Conservation (phyloP, 1,140 invertebrate genomes). For the Neodiprion virginianus region DNA sequence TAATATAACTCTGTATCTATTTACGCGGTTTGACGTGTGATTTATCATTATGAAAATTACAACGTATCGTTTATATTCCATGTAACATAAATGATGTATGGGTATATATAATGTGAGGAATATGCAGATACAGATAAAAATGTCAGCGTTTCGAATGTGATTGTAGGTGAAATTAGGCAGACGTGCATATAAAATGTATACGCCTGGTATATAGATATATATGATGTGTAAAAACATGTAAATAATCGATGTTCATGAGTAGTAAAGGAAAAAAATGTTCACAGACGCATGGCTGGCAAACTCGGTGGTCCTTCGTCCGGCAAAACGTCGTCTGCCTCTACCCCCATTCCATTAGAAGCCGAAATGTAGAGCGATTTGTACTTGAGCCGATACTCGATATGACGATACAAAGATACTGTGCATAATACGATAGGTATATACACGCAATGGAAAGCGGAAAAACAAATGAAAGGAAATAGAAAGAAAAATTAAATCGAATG, state of each 20-base stretch:
- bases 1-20: too few species aligned
- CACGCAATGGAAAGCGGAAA: neutral
- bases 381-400: neutral
- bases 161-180: too few species aligned
- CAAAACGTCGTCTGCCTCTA: constrained; percentile 63
- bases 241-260: neutral
- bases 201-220: too few species aligned
- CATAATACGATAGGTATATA: too few species aligned
- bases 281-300: constrained; percentile 65
- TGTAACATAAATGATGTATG: constrained; percentile 31
- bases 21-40: too few species aligned
- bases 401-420: too few species aligned
- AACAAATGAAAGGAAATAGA: constrained; percentile 13
- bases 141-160: too few species aligned
- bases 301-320: constrained; percentile 63
- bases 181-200: too few species aligned
- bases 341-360: constrained; percentile 62
- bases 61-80: too few species aligned
- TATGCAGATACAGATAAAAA: too few species aligned
- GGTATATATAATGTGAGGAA: constrained; percentile 19
- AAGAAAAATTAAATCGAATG: constrained; percentile 9
- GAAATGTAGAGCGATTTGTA: constrained; percentile 13
- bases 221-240: too few species aligned
- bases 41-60: too few species aligned
- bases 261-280: constrained; percentile 61